Evolutionary conservation across 2,888 invertebrate genomes (phyloP).

Genomic region (Monochamus alternatus): DNA sequence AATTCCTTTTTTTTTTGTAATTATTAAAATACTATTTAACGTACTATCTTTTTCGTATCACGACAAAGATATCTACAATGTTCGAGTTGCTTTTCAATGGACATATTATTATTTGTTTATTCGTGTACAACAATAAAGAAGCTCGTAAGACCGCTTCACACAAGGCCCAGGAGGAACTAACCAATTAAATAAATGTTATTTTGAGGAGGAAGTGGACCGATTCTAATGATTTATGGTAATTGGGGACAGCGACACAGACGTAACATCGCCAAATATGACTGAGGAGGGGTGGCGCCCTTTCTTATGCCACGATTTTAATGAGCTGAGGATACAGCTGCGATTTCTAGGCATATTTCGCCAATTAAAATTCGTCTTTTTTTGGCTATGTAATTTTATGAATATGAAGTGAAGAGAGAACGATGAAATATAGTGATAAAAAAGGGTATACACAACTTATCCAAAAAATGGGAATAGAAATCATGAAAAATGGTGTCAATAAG

Average conservation of each 20-base stretch:
- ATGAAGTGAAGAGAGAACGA: too few species aligned
- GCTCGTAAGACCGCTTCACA: constrained; percentile 9
- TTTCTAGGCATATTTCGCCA: not conserved
- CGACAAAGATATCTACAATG: not conserved
- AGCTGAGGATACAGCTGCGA: not conserved
- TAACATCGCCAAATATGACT: constrained; percentile 24
- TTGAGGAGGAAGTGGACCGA: constrained; percentile 46
- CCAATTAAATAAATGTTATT: constrained; percentile 36
- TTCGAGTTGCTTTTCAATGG: not conserved
- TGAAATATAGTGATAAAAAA: too few species aligned
- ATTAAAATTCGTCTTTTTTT: not conserved
- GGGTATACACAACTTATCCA: too few species aligned
- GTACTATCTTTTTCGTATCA: not conserved
- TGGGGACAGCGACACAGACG: constrained; percentile 35
- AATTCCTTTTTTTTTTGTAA: too few species aligned
- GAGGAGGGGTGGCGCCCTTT: constrained; percentile 8
- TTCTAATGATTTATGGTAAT: constrained; percentile 49
- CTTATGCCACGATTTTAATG: constrained; percentile 3
- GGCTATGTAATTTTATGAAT: too few species aligned
- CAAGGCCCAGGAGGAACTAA: constrained; percentile 31
- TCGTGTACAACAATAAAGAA: not conserved
- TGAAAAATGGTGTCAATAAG: too few species aligned
- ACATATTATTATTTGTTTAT: not conserved
- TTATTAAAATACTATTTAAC: too few species aligned
- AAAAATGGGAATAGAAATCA: too few species aligned